Evolutionary conservation across 2,888 invertebrate species (phyloP), one percentile per base, ranked within the genome.

Genomic region (Pandemis heparana): DNA sequence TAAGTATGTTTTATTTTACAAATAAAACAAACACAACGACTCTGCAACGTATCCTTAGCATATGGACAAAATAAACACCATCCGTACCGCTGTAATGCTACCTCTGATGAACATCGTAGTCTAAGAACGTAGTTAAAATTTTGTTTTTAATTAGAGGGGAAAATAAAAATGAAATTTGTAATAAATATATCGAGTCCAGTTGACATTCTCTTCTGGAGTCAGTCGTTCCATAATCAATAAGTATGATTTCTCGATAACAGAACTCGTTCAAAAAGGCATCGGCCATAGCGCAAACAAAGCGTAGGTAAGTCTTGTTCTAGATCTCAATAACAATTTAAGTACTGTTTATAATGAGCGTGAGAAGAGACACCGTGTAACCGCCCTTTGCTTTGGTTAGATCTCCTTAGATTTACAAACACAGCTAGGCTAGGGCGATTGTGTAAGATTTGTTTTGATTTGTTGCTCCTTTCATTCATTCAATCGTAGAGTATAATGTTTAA

Each of bases 321-420:
- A 63, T 32, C 23, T 46, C 23, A 46, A 18, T 63, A 63, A 23
- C 60, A 60, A 62, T 67, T n/a, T 43, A 60, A 64, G 59, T 59
- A 32, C 38, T 67, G 59, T 64, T 68, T 64, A 43, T 69, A 64
- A 69, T 69, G 38, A 38, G 39, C 68, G 74, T 82, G 82, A 80
- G 80, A 82, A 81, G 56, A 78, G 56, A 78, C 67, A 83, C 80
- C 87, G 86, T 89, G 88, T 83, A 83, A 88, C 81, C 83, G 51
- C 80, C 75, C 75, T 75, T 81, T 89, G 90, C 89, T 90, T 85
- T 87, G 83, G 79, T 87, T 85, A 78, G 82, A 83, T 82, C 85
- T 82, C 77, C 78, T 79, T 84, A 81, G 83, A 88, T 92, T 91
- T 91, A 92, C 89, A 87, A 92, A 92, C 85, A 88, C 77, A 81